These are phyloP conservation scores for Syrista parreyssii DNA, from an alignment of 2,888 invertebrate species.

Conservation along the genomic window DNA sequence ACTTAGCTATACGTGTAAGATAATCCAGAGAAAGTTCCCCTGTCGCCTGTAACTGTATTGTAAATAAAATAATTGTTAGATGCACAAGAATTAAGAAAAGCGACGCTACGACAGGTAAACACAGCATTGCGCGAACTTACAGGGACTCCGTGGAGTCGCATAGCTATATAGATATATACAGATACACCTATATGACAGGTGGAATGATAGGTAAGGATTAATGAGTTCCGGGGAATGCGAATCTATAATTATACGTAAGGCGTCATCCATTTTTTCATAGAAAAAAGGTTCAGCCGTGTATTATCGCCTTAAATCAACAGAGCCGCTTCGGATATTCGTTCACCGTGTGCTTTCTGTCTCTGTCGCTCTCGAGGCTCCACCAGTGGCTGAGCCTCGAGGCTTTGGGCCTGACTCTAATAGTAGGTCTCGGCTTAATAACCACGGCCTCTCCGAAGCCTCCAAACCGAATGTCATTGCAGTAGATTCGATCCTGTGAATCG, in stretches of 20 bases:
- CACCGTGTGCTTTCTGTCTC: conserved; percentile 10
- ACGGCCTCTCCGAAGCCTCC: conserved; percentile 41
- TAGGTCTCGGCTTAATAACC: conserved; percentile 61
- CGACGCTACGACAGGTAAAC: background rate
- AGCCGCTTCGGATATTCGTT: conserved; percentile 40
- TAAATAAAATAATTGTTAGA: background rate
- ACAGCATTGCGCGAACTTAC: too few species aligned
- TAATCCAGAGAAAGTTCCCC: background rate
- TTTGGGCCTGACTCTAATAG: conserved; percentile 52
- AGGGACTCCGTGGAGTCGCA: too few species aligned
- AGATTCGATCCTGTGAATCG: conserved; percentile 58
- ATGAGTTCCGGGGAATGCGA: conserved; percentile 54
- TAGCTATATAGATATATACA: background rate
- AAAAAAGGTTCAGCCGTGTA: conserved; percentile 55
- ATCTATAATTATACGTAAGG: conserved; percentile 57
- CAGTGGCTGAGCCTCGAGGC: background rate
- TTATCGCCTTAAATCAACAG: conserved; percentile 64
- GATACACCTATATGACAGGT: background rate
- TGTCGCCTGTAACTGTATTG: background rate
- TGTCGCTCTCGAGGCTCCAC: background rate
- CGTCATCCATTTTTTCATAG: conserved; percentile 47
- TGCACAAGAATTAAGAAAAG: background rate
- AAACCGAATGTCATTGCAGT: conserved; percentile 63
- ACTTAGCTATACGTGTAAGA: background rate
- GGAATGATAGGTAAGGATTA: background rate